Evolutionary conservation across 2,797 vertebrate species (phyloP).

Genomic region (Podarcis siculus): DNA sequence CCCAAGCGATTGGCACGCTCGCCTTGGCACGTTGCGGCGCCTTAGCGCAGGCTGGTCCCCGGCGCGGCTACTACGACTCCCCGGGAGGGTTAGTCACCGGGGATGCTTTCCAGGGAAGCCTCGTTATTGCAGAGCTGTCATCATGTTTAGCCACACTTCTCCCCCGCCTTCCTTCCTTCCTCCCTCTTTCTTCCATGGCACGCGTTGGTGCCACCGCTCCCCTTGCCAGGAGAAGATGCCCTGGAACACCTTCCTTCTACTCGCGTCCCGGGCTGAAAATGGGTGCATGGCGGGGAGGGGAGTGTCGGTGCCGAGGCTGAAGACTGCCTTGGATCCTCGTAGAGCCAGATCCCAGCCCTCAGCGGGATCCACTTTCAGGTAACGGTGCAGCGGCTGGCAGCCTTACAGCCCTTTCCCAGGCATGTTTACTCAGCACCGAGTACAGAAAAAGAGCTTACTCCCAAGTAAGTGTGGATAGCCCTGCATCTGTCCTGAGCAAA

Average conservation of each 20-base stretch:
- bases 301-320: background rate
- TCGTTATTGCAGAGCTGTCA: background rate
- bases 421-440: background rate
- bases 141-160: slow-evolving; percentile 7
- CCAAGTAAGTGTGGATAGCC: background rate
- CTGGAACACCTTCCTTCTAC: too few species aligned
- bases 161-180: background rate
- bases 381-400: background rate
- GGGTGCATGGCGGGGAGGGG: background rate
- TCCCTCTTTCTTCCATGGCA: background rate
- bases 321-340: background rate
- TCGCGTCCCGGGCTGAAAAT: background rate
- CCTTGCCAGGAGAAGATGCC: background rate
- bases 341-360: background rate
- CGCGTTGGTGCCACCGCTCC: background rate
- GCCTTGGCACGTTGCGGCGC: background rate
- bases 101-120: background rate
- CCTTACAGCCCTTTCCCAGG: background rate
- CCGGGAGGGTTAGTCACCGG: background rate
- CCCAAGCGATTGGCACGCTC: background rate
- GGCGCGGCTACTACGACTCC: background rate
- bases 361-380: too few species aligned
- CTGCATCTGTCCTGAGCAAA: background rate
- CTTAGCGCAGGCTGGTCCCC: background rate
- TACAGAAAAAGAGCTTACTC: background rate